Percentiles rank a stretch among this genome's conserved stretches.
Conservation (phyloP, 1,140 invertebrate genomes). For the Procambarus clarkii region DNA sequence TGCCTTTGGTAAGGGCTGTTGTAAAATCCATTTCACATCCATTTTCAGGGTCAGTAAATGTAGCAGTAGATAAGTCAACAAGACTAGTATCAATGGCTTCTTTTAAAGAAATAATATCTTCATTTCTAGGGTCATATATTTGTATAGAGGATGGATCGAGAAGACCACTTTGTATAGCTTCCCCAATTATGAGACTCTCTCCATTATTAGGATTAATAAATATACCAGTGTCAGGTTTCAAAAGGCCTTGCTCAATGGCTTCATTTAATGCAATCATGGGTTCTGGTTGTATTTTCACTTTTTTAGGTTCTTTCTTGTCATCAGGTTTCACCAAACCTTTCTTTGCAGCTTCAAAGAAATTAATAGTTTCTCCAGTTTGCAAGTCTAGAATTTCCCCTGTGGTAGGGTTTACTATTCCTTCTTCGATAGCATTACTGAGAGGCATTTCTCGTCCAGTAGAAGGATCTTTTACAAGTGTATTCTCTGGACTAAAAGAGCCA, state of each 20-base stretch:
- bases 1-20: slow-evolving; percentile 83
- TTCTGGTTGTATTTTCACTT: slow-evolving; percentile 81
- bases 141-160: slow-evolving; percentile 88
- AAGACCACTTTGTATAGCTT: slow-evolving; percentile 88
- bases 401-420: slow-evolving; percentile 85
- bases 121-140: slow-evolving; percentile 85
- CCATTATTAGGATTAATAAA: slow-evolving; percentile 80
- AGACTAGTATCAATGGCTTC: slow-evolving; percentile 87
- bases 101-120: slow-evolving; percentile 83
- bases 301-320: slow-evolving; percentile 79
- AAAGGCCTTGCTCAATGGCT: slow-evolving; percentile 50
- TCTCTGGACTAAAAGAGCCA: slow-evolving; percentile 86
- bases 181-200: slow-evolving; percentile 86
- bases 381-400: slow-evolving; percentile 89
- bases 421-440: slow-evolving; percentile 85
- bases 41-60: slow-evolving; percentile 83
- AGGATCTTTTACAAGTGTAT: slow-evolving; percentile 75
- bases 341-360: slow-evolving; percentile 88
- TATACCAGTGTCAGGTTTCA: slow-evolving; percentile 71
- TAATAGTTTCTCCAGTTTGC: slow-evolving; percentile 85
- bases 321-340: slow-evolving; percentile 80
- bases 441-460: slow-evolving; percentile 81
- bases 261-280: slow-evolving; percentile 58
- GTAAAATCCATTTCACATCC: slow-evolving; percentile 82
- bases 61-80: slow-evolving; percentile 84